Conservation (phyloP, 2,113 vertebrate genomes). For the Melanostigma gelatinosum region DNA sequence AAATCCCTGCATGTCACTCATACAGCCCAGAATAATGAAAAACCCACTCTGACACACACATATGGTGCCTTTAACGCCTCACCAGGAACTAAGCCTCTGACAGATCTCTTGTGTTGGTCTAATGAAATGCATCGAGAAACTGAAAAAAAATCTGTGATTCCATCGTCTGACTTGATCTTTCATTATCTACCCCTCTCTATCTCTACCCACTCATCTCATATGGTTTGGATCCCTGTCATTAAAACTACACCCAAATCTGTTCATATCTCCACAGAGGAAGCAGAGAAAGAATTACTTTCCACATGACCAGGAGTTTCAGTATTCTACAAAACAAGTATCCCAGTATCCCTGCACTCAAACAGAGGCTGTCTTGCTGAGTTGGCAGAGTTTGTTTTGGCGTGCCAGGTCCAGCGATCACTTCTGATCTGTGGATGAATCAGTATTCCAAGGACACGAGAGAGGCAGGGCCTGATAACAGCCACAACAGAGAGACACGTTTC, state of each 20-base stretch:
- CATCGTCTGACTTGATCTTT: conserved; percentile 60
- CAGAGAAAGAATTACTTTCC: neutral
- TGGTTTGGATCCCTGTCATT: conserved; percentile 53
- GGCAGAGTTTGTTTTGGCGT: conserved; percentile 45
- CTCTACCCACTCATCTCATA: conserved; percentile 46
- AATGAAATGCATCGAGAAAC: conserved; percentile 30
- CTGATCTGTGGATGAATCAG: conserved; percentile 55
- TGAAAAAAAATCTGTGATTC: conserved; percentile 25
- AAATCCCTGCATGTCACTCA: neutral
- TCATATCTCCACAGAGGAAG: conserved; percentile 18
- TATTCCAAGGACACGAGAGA: conserved; percentile 60
- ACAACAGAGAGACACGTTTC: conserved; percentile 25
- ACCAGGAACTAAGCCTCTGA: conserved; percentile 35
- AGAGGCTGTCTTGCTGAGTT: conserved; percentile 23
- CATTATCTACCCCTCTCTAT: conserved; percentile 40
- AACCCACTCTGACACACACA: conserved; percentile 3
- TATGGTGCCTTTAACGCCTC: conserved; percentile 20
- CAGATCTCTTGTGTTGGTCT: conserved; percentile 39
- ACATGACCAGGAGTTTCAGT: neutral
- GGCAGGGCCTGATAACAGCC: conserved; percentile 29
- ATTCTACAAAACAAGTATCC: conserved; percentile 19
- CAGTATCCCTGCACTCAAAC: conserved; percentile 10
- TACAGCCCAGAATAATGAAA: neutral
- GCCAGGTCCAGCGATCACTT: conserved; percentile 28
- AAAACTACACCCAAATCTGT: conserved; percentile 25